Conservation (phyloP, 2,888 invertebrate genomes). For the Drosophila prolongata region DNA sequence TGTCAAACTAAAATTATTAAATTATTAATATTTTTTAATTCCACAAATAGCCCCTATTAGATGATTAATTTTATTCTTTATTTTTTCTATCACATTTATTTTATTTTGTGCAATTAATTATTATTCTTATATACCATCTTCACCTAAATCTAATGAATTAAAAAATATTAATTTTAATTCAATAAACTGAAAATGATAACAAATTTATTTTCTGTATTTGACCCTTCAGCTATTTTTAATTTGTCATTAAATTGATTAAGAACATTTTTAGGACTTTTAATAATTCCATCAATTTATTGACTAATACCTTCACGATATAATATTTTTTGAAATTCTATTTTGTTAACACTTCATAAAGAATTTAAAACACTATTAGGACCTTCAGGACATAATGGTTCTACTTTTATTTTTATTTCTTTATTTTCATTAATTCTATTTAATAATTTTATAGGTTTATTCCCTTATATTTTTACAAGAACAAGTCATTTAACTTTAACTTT, state of each 20-base stretch:
- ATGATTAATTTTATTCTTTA: conserved; percentile 84
- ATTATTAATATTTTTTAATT: conserved; percentile 87
- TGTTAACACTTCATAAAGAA: conserved; percentile 58
- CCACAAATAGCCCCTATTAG: conserved; percentile 89
- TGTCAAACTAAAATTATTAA: conserved; percentile 89
- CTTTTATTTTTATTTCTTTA: too few relatives aligned
- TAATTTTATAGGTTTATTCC: too few relatives aligned
- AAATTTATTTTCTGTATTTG: conserved; percentile 86
- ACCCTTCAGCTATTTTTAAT: conserved; percentile 86
- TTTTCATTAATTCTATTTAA: too few relatives aligned
- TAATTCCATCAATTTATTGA: conserved; percentile 86
- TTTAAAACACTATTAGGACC: conserved; percentile 82
- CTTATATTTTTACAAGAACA: too few relatives aligned
- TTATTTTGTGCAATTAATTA: conserved; percentile 86
- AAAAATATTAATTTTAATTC: conserved; percentile 84
- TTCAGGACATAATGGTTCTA: conserved; percentile 83
- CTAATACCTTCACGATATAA: conserved; percentile 86
- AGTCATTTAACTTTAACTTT: too few relatives aligned
- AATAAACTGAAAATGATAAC: conserved; percentile 58
- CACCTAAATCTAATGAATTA: conserved; percentile 77
- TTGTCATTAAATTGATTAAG: conserved; percentile 87
- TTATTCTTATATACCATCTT: conserved; percentile 84
- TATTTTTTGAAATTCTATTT: conserved; percentile 85
- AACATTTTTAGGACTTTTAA: conserved; percentile 83
- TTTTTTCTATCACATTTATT: conserved; percentile 84